Percentiles rank a stretch among this genome's conserved stretches.
Conservation (phyloP, 2,113 vertebrate genomes). For the Turdus rufiventris region DNA sequence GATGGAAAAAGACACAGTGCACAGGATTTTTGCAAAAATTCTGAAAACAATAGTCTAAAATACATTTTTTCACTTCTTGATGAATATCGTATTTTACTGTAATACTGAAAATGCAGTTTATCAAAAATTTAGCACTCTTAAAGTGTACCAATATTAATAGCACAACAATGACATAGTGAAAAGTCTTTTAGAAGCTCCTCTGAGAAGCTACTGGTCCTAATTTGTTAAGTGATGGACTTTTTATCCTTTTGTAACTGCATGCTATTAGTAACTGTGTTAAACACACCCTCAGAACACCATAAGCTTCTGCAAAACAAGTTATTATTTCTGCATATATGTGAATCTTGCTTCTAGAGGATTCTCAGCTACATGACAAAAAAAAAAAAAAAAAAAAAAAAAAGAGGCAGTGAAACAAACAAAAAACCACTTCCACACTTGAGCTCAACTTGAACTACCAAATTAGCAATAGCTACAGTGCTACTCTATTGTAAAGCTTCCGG, state of each 20-base stretch:
- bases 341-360: background rate
- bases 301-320: background rate
- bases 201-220: background rate
- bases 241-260: background rate
- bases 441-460: background rate
- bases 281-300: background rate
- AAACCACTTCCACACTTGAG: background rate
- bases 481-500: background rate
- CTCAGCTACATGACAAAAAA: background rate
- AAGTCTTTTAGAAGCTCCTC: background rate
- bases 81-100: background rate
- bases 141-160: background rate
- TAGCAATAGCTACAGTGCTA: background rate
- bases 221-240: background rate
- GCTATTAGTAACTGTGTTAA: background rate
- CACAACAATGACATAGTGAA: background rate
- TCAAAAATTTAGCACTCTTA: background rate
- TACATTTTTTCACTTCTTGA: background rate
- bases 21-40: background rate
- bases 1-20: background rate
- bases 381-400: background rate
- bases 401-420: background rate
- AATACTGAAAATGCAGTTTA: background rate
- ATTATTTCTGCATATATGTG: background rate
- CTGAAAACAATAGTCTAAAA: background rate